A percentile compares a stretch with the other conserved stretches of the same genome.
Conservation (phyloP, 2,797 vertebrate species). For the Nyctibius grandis region DNA sequence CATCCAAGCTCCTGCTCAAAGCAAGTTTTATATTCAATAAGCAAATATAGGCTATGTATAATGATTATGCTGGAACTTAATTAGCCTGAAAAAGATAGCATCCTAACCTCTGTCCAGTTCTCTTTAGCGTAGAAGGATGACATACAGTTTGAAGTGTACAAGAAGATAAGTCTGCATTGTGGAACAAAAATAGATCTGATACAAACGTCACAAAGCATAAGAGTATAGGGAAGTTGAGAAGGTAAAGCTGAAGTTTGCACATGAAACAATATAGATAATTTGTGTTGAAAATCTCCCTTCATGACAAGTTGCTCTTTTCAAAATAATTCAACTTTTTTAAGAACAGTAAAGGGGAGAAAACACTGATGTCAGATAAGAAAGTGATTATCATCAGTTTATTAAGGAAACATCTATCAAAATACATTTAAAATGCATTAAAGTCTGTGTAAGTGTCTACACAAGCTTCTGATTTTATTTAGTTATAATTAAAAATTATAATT, state of each 20-base stretch:
- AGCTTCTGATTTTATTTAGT: not conserved
- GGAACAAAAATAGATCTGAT: conserved; percentile 25
- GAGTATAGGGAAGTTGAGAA: conserved; percentile 4
- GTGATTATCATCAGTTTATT: not conserved
- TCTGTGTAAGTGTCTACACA: not conserved
- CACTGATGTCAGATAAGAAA: not conserved
- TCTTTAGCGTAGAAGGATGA: not conserved
- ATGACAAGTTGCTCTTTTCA: not conserved
- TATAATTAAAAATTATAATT: not conserved
- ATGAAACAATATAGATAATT: conserved; percentile 2
- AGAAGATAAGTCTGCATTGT: not conserved
- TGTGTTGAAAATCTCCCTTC: not conserved
- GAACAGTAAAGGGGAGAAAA: not conserved
- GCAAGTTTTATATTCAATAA: not conserved
- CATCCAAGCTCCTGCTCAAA: conserved; percentile 6
- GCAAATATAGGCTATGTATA: not conserved
- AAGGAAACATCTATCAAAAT: not conserved
- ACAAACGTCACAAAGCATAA: conserved; percentile 36
- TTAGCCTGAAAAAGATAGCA: conserved; percentile 27
- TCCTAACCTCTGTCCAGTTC: conserved; percentile 25
- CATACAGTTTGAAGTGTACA: not conserved
- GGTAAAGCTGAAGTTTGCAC: conserved; percentile 26
- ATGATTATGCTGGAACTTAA: conserved; percentile 30
- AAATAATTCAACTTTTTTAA: not conserved
- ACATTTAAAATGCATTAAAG: not conserved